phyloP scores from a whole-genome alignment of 2,113 vertebrate genomes.

The Perca schrenkii region DNA sequence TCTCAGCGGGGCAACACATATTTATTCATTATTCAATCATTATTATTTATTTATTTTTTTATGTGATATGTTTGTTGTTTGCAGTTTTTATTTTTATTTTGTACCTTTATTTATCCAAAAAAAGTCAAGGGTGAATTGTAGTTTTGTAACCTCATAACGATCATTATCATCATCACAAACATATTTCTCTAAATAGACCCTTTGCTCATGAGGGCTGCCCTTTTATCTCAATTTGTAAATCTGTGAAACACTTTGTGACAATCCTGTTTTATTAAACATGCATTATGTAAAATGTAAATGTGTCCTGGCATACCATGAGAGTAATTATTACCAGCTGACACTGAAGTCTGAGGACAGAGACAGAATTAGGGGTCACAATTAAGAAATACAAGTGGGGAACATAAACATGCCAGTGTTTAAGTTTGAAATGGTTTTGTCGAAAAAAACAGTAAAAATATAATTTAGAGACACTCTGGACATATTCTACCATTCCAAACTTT shows the following conservation, averaged over 20 bases:
- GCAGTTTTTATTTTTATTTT: not conserved
- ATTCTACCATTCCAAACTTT: not conserved
- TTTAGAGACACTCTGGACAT: not conserved
- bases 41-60: slow-evolving; percentile 19
- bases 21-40: slow-evolving; percentile 13
- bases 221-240: not conserved
- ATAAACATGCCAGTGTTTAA: not conserved
- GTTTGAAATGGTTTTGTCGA: not conserved
- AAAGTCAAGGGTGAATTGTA: not conserved
- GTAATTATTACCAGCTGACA: not conserved
- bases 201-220: not conserved
- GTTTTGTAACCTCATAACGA: not conserved
- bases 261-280: not conserved
- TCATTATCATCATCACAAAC: not conserved
- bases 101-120: not conserved
- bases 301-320: not conserved
- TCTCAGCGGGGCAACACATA: slow-evolving; percentile 16
- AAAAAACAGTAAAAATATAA: not conserved
- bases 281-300: slow-evolving; percentile 1
- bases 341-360: slow-evolving; percentile 4
- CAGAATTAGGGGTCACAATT: not conserved
- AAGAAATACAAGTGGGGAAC: not conserved
- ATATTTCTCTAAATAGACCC: not conserved
- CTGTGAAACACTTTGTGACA: not conserved
- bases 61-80: not conserved